Conservation (phyloP, 2,888 invertebrate species). For the Augochlorella aurata region DNA sequence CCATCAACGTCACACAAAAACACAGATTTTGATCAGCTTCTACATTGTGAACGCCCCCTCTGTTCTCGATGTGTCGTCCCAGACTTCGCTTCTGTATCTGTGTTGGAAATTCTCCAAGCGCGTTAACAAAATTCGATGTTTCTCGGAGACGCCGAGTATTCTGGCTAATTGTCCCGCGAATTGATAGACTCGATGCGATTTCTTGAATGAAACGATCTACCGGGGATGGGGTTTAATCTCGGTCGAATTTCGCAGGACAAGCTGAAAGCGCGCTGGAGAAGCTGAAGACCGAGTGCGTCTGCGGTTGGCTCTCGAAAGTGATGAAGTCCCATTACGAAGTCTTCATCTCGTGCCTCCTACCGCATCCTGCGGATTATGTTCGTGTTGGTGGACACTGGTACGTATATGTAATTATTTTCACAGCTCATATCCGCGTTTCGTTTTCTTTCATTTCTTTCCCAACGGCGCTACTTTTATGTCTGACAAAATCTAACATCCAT, state of each 20-base stretch:
- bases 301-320: slow-evolving; percentile 94
- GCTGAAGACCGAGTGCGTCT: slow-evolving; percentile 95
- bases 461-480: too few species aligned
- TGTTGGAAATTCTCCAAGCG: slow-evolving; percentile 1
- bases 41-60: slow-evolving; percentile 22
- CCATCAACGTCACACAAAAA: slow-evolving; percentile 39
- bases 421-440: too few species aligned
- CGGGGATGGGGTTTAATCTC: neutral
- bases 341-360: slow-evolving; percentile 95
- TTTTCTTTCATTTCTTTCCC: too few species aligned
- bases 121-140: neutral
- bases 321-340: slow-evolving; percentile 93
- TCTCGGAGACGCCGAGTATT: neutral
- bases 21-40: slow-evolving; percentile 40
- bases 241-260: slow-evolving; percentile 83
- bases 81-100: slow-evolving; percentile 30
- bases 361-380: slow-evolving; percentile 97
- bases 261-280: slow-evolving; percentile 94
- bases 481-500: too few species aligned
- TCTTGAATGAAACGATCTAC: neutral
- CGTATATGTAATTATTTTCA: slow-evolving; percentile 55
- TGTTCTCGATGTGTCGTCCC: slow-evolving; percentile 18
- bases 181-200: neutral
- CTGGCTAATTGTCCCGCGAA: neutral
- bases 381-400: slow-evolving; percentile 97